Percentiles rank a stretch among this genome's conserved stretches.
Conservation (phyloP, 1,140 invertebrate species). For the Apis laboriosa region DNA sequence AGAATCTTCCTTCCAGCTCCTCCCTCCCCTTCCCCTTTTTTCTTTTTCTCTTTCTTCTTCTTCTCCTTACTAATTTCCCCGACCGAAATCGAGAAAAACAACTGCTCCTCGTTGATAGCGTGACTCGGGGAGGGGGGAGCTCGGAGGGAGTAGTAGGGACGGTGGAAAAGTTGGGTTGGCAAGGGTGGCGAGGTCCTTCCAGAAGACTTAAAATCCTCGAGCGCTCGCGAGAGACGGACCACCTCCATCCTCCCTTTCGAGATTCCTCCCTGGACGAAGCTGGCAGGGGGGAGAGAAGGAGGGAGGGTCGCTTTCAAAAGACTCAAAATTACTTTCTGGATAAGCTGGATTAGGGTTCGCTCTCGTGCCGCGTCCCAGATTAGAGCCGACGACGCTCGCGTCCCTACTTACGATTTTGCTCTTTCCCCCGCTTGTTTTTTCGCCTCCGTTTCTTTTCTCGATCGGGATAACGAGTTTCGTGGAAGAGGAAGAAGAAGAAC, state of each 20-base stretch:
- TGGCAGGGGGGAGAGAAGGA: not conserved
- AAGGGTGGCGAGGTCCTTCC: constrained; percentile 61
- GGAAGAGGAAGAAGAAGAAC: not conserved
- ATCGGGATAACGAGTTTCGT: not conserved
- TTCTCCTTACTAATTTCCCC: constrained; percentile 70
- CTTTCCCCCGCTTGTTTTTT: constrained; percentile 66
- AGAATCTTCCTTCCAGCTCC: constrained; percentile 34
- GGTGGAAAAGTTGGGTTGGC: constrained; percentile 44
- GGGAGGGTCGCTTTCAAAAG: constrained; percentile 76
- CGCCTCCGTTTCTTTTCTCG: constrained; percentile 37
- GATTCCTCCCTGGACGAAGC: constrained; percentile 57
- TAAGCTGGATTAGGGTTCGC: constrained; percentile 81
- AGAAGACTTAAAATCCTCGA: constrained; percentile 63
- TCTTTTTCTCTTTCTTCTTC: not conserved
- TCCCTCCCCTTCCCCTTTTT: not conserved
- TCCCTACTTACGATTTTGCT: constrained; percentile 56
- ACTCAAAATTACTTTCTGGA: constrained; percentile 82
- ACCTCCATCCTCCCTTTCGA: constrained; percentile 17
- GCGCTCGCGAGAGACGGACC: constrained; percentile 48
- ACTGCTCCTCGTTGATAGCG: constrained; percentile 70
- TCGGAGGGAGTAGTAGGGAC: not conserved
- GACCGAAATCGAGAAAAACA: constrained; percentile 69
- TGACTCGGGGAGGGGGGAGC: not conserved
- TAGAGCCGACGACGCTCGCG: constrained; percentile 76
- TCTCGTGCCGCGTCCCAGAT: constrained; percentile 77